Base-by-base conservation (phyloP, 2,888 invertebrate genomes). In the Microdon myrmicae region DNA sequence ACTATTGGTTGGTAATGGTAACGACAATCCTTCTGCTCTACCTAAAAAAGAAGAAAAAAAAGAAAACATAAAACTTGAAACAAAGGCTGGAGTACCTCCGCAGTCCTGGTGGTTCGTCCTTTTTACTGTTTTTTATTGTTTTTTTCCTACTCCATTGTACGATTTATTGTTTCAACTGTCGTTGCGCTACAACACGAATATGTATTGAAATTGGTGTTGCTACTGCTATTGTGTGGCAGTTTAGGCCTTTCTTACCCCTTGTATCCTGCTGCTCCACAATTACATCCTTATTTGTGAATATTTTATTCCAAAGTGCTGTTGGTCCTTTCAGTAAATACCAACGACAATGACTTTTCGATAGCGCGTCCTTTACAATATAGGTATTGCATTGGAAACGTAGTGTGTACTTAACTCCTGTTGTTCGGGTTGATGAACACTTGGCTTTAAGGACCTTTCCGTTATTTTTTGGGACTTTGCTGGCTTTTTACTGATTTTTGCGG, bases 81-180 rank as follows among this genome's bases (percentile, higher is more conserved):
- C 53, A 64, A 64, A 43, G 47, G 64, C 56, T 45, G 51, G 43
- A 64, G 51, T 53, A 58, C 45, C 58, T n/a, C n/a, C n/a, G n/a
- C n/a, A n/a, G n/a, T n/a, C n/a, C n/a, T n/a, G 44, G 48, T 29
- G 44, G 17, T 44, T 38, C 37, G 17, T 53, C 29, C 35, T 55
- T 45, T 13, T n/a, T n/a, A n/a, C n/a, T n/a, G n/a, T n/a, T n/a
- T n/a, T n/a, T n/a, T n/a, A n/a, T n/a, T n/a, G n/a, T n/a, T n/a
- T 28, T 51, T 28, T 28, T 47, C 39, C 13, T 13, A 4, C 23
- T 39, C 26, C n/a, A n/a, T 39, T 8, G 25, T 10, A 9, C 44
- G 34, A 37, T 51, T 45, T 31, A 61, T 64, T 64, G 64, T 64
- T 64, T 64, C 58, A 51, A 53, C 56, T 64, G 64, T 58, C 64